A percentile compares a stretch with the other conserved stretches of the same genome.
phyloP scores from a whole-genome alignment of 1,140 invertebrate species.

The Zaprionus davidi region DNA sequence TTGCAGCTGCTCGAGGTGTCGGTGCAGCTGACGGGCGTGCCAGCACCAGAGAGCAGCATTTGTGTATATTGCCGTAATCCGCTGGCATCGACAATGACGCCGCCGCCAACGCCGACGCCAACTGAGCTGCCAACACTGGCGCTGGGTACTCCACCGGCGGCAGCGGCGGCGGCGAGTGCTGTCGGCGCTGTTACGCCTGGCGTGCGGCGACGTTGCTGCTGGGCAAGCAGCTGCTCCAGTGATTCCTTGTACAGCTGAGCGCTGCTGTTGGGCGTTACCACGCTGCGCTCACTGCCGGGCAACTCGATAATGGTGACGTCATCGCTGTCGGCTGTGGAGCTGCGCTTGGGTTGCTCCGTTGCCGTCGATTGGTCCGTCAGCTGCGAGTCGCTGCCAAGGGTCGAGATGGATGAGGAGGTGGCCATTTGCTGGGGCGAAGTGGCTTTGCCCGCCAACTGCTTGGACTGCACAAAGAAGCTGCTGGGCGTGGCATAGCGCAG shows the following conservation, averaged over 20 bases:
- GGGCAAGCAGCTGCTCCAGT: slow-evolving; percentile 70
- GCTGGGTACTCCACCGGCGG: neutral
- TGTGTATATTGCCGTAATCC: slow-evolving; percentile 73
- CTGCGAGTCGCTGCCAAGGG: slow-evolving; percentile 35
- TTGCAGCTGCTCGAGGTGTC: slow-evolving; percentile 74
- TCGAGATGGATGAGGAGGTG: slow-evolving; percentile 50
- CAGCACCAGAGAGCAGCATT: slow-evolving; percentile 61
- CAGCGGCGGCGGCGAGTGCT: neutral
- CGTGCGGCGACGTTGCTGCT: slow-evolving; percentile 56
- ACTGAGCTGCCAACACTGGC: neutral
- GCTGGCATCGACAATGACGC: slow-evolving; percentile 65
- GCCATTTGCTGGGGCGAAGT: slow-evolving; percentile 73
- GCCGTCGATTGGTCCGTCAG: slow-evolving; percentile 6
- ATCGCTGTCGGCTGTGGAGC: slow-evolving; percentile 56
- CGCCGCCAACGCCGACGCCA: slow-evolving; percentile 1
- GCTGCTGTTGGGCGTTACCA: slow-evolving; percentile 53
- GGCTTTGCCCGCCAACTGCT: slow-evolving; percentile 50
- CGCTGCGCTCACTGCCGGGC: slow-evolving; percentile 48
- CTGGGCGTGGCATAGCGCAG: slow-evolving; percentile 66
- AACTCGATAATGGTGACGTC: slow-evolving; percentile 73
- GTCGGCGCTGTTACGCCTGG: slow-evolving; percentile 31
- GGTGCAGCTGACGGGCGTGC: slow-evolving; percentile 54
- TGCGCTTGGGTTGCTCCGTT: slow-evolving; percentile 45
- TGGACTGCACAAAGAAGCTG: slow-evolving; percentile 61
- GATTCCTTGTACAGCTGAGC: slow-evolving; percentile 78